Base-by-base conservation (phyloP, 1,140 invertebrate genomes). In the Drosophila kohkoa region DNA sequence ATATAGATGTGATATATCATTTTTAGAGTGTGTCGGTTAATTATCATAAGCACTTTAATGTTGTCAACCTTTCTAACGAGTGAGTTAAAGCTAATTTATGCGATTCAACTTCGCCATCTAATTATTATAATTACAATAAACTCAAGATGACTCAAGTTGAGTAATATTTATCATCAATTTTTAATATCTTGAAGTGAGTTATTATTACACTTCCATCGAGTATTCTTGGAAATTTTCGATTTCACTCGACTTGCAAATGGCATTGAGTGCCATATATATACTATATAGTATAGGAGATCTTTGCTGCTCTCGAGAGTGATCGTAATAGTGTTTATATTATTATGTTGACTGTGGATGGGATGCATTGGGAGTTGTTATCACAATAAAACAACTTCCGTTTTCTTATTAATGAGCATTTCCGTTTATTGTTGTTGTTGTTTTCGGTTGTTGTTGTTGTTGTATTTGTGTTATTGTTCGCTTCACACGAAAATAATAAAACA, bases 311-410 rank as follows among this genome's bases (percentile, higher is more conserved):
- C 28, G 28, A 30, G 32, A 58, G 35, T 28, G 38, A 45, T 58
- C 55, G 20, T 58, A 43, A 58, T 58, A 45, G 38, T 45, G 35
- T 45, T 45, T 58, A 64, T n/a, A 64, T 41, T 52, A 43, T 58
- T 52, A 43, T 58, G 55, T 54, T 65, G 59, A 81, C 64, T 82
- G 35, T 10, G 7, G 35, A 7, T 38, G 35, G 35, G 8, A 7
- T 38, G 45, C 51, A 52, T 63, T 11, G 28, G 49, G 58, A 54
- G 62, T 67, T 52, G 32, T 80, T 83, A 85, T 85, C 81, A 73
- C 63, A 77, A 83, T 72, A 82, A 77, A 79, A 48, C 59, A 49
- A 83, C 82, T 81, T 85, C 82, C 82, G 81, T 75, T 69, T 78
- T 66, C 52, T 66, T 28, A 67, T 60, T 83, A 77, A 83, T 43